These are phyloP conservation scores for Malurus splendens DNA, from an alignment of 2,797 vertebrate genomes.

Conservation along the genomic window DNA sequence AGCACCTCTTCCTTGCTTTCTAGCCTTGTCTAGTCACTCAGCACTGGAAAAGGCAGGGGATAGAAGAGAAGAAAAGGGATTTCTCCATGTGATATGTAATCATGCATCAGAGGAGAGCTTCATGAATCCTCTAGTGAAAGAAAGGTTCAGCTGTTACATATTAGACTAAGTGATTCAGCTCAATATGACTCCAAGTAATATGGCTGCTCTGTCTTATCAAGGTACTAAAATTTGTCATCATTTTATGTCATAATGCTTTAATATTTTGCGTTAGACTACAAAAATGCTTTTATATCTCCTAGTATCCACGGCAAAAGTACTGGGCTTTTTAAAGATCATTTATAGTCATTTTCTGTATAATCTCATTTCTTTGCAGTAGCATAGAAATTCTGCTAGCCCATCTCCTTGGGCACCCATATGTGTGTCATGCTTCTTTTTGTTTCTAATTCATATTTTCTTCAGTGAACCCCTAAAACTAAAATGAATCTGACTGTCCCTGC, in stretches of 20 bases:
- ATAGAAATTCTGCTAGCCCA: not conserved
- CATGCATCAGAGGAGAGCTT: not conserved
- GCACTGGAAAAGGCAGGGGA: not conserved
- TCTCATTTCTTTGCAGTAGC: not conserved
- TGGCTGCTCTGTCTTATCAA: not conserved
- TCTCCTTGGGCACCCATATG: not conserved
- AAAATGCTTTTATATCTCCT: not conserved
- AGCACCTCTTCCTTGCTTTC: not conserved
- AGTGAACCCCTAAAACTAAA: not conserved
- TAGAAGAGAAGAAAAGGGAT: not conserved
- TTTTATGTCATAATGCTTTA: not conserved
- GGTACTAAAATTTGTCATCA: not conserved
- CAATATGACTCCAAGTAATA: not conserved
- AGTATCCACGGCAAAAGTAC: not conserved
- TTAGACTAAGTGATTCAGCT: not conserved
- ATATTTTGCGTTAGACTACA: not conserved
- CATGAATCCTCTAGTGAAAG: not conserved
- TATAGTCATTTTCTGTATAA: not conserved
- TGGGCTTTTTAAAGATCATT: not conserved
- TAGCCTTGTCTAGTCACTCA: not conserved
- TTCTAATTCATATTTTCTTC: not conserved
- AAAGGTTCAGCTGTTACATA: not conserved
- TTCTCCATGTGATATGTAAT: not conserved
- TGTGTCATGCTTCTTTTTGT: not conserved
- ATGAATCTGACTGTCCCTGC: not conserved